Evolutionary conservation across 2,113 vertebrate genomes (phyloP), one percentile per base, ranked within the genome.

Genomic region (Platysternon megacephalum): DNA sequence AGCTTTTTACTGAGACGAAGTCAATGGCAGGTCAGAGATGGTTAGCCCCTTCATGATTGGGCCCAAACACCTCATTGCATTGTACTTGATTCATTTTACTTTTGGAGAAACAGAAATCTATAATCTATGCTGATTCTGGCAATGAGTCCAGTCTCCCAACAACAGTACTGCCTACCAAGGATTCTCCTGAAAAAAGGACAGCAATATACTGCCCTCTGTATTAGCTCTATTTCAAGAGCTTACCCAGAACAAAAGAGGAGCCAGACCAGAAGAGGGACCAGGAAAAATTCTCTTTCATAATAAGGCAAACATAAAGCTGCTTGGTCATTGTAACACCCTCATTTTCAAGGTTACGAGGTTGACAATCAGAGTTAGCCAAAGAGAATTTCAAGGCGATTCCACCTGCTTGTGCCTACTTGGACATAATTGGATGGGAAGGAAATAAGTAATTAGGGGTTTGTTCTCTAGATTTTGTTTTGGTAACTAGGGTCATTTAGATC

Each of bases 301-400:
- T 44, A 58, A 84, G 49, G n/a, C 88, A 88, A 79, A 82, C 32
- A 53, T 12, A 85, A 29, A 87, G 85, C 11, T 48, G 8, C 48
- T 44, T 95, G 22, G 39, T 42, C 72, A 44, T 76, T 74, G 39
- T 42, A 44, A 42, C 17, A 72, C 68, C 42, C 55, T 3, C 0
- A n/a, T 86, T 87, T 93, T 84, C 48, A 93, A 90, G 86, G n/a
- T 91, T 94, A 61, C 3, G 0, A 94, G 78, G 5, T 5, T 86
- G 5, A 39, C 7, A 22, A 24, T n/a, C 29, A 8, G 86, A 17
- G 17, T 82, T 65, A 82, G 13, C n/a, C 8, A 83, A 56, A 56
- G 3, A 56, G 3, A 82, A 72, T 80, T 61, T 88, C 52, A 29
- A 29, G 39, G 48, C 86, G 29, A 49, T 26, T 53, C 11, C 49